phyloP scores from a whole-genome alignment of 2,113 vertebrate species.

The Oxyura jamaicensis region DNA sequence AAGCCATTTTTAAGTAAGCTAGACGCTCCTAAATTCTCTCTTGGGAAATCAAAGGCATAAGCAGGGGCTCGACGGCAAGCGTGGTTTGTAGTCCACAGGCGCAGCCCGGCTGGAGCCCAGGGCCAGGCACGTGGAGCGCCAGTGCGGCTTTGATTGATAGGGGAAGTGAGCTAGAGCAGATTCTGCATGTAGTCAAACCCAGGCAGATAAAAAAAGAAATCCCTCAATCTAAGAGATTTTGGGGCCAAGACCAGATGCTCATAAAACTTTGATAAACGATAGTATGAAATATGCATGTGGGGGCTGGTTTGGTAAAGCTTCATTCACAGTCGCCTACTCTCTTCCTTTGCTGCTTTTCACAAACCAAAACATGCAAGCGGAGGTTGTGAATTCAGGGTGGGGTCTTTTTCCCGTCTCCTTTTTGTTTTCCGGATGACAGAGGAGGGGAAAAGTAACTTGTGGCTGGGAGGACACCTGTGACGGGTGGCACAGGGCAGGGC shows the following conservation, averaged over 20 bases:
- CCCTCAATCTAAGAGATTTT: constrained; percentile 30
- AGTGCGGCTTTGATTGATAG: background rate
- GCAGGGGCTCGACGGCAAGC: background rate
- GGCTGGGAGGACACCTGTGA: background rate
- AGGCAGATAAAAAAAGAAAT: background rate
- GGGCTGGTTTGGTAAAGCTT: constrained; percentile 40
- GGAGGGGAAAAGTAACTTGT: background rate
- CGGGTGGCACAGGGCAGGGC: background rate
- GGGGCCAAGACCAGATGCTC: constrained; percentile 65
- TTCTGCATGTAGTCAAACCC: background rate
- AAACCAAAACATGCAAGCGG: constrained; percentile 8
- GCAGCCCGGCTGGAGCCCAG: background rate
- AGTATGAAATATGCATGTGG: constrained; percentile 38
- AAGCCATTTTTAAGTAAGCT: constrained; percentile 40
- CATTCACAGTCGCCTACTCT: constrained; percentile 13
- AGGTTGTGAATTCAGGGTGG: background rate
- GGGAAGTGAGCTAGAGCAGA: background rate
- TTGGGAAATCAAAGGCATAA: constrained; percentile 29
- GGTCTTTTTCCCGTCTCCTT: background rate
- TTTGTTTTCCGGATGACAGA: background rate
- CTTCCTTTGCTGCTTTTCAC: constrained; percentile 42
- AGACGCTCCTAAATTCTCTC: background rate
- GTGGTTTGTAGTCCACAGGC: background rate
- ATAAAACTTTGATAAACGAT: constrained; percentile 38
- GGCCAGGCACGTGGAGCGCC: background rate